Base-by-base conservation (phyloP, 2,797 vertebrate genomes). In the Pelobates cultripes region DNA sequence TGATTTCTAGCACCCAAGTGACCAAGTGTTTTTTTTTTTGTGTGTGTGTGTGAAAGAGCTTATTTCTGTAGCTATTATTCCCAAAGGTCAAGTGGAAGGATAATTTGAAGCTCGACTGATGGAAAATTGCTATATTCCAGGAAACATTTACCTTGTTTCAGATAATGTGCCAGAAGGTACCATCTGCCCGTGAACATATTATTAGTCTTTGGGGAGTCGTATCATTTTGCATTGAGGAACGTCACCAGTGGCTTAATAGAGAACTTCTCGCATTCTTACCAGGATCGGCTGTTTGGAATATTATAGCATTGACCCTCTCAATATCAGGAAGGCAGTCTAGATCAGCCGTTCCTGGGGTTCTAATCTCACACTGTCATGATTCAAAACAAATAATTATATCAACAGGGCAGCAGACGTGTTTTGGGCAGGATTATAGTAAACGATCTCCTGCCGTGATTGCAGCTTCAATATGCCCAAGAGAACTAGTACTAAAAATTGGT, bases 61-160 rank as follows among this genome's bases (percentile, higher is more conserved):
- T 17, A 64, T 64, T 64, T 17, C 61, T 64, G 61, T n/a, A 64
- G 61, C 61, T 28, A 64, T 64, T 64, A 64, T n/a, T 64, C 61
- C 57, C 15, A 40, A 64, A 64, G 61, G 61, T 64, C 61, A 64
- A 64, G 61, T 64, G 61, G 61, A 64, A 64, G 61, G 17, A 64
- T 64, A 64, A 64, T 64, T 17, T 40, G 61, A 7, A 64, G 61
- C 61, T 40, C 12, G 61, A 14, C 61, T 64, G 61, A 64, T 64
- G 61, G 61, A 64, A 28, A 64, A 28, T 64, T 28, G 7, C 17
- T 28, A 28, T 64, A 64, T 64, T 40, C 61, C 61, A 7, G 17
- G 17, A 40, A 28, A 64, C 61, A 40, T 64, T 64, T 64, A 64
- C 61, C 61, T 41, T 64, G 61, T 64, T 64, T 64, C 14, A 64